These are phyloP conservation scores for Argyresthia albistria DNA, from an alignment of 2,888 invertebrate species.

Conservation along the genomic window DNA sequence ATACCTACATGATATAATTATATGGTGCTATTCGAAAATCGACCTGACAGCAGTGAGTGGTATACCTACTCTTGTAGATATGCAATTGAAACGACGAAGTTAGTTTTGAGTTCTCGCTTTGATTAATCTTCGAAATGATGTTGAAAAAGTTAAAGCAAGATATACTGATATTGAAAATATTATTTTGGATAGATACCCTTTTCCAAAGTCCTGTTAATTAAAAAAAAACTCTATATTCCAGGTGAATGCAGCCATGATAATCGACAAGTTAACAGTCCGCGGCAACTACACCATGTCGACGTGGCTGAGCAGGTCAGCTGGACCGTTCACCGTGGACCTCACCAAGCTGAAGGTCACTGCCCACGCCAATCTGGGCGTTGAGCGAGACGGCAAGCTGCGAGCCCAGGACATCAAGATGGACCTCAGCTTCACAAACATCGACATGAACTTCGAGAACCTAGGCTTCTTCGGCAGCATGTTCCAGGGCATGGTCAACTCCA, in stretches of 20 bases:
- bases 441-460: slow-evolving; percentile 87
- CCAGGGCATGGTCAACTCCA: slow-evolving; percentile 84
- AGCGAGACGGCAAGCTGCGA: slow-evolving; percentile 81
- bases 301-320: slow-evolving; percentile 79
- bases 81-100: no score
- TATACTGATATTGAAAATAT: no score
- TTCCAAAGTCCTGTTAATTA: no score
- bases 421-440: slow-evolving; percentile 80
- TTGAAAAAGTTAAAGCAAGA: no score
- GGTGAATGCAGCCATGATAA: slow-evolving; percentile 80
- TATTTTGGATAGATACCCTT: no score
- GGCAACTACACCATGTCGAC: slow-evolving; percentile 84
- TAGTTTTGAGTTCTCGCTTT: no score
- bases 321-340: slow-evolving; percentile 85
- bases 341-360: slow-evolving; percentile 79
- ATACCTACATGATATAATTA: no score
- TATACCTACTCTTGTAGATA: no score
- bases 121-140: no score
- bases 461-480: slow-evolving; percentile 80
- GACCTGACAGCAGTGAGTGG: no score
- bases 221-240: slow-evolving; percentile 34
- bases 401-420: slow-evolving; percentile 87
- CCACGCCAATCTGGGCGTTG: slow-evolving; percentile 79
- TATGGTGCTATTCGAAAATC: no score
- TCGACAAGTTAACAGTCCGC: slow-evolving; percentile 78